phyloP scores from a whole-genome alignment of 2,113 vertebrate genomes.

The Lamprologus tigripictilis region DNA sequence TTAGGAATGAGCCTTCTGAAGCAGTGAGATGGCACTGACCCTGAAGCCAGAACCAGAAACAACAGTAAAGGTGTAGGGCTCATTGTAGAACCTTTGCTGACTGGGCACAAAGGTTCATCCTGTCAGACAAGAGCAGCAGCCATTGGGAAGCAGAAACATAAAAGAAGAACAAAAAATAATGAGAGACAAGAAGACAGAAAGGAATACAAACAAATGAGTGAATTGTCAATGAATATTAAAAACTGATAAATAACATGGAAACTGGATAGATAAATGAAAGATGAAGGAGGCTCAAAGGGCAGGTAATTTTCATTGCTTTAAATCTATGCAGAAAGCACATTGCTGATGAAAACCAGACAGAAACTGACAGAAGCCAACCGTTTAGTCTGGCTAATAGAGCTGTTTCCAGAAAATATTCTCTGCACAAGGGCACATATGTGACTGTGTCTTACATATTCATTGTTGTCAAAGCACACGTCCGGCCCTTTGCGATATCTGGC shows the following conservation, averaged over 20 bases:
- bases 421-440: neutral
- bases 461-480: constrained; percentile 92
- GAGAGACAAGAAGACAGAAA: neutral
- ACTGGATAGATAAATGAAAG: neutral
- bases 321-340: constrained; percentile 37
- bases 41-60: constrained; percentile 68
- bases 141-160: constrained; percentile 58
- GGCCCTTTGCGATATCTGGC: constrained; percentile 95
- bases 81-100: constrained; percentile 79
- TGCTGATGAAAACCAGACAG: constrained; percentile 51
- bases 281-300: constrained; percentile 42
- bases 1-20: neutral
- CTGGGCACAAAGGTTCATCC: constrained; percentile 87
- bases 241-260: constrained; percentile 38
- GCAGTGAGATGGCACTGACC: constrained; percentile 26
- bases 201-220: neutral
- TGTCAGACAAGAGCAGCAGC: constrained; percentile 78
- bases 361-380: neutral
- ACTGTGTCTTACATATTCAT: constrained; percentile 76
- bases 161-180: constrained; percentile 7
- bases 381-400: neutral
- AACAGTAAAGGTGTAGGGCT: constrained; percentile 76
- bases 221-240: neutral
- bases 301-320: constrained; percentile 36
- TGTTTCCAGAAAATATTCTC: neutral